Evolutionary conservation across 2,888 invertebrate genomes (phyloP), one percentile per base, ranked within the genome.

Genomic region (Volucella inanis): DNA sequence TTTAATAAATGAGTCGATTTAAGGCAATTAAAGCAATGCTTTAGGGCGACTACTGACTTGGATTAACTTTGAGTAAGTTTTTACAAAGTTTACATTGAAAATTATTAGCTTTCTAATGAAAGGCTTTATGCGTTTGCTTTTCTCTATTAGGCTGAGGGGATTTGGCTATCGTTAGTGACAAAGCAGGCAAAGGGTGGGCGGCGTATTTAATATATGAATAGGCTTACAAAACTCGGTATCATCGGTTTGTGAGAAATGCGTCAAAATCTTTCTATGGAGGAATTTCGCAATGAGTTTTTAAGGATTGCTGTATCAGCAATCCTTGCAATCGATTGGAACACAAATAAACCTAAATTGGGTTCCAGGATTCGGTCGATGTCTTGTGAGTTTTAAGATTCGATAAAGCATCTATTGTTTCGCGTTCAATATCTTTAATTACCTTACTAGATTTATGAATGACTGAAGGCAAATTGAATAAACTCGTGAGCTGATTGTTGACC

Each of bases 11-110:
- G 64, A 14, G 41, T 50, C 15, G 64, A 50, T 39, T 38, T 9
- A 64, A 18, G 8, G 65, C 15, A 8, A 41, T 65, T 0, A 65
- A 39, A 4, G 31, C n/a, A 1, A 41, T 41, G 4, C 8, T 41
- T 52, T 65, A 41, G 50, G 50, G 3, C 41, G 18, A 8, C 41
- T 12, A 41, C 50, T 3, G 50, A 65, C 22, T 52, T 41, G 39
- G 39, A 1, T 52, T 10, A 65, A 65, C 14, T 41, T 52, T 41
- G 50, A 9, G 64, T 14, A 12, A 41, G 9, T 4, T 12, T 50
- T 50, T 50, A 8, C 64, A 50, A 14, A 65, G 64, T 12, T 50
- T 65, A 12, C 50, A 65, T 52, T 50, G 64, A 41, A 18, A 14
- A 18, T 43, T 8, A 18, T 18, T 50, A 12, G 18, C 14, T 15